phyloP scores from a whole-genome alignment of 2,888 invertebrate genomes.

The Gryllus longicercus region DNA sequence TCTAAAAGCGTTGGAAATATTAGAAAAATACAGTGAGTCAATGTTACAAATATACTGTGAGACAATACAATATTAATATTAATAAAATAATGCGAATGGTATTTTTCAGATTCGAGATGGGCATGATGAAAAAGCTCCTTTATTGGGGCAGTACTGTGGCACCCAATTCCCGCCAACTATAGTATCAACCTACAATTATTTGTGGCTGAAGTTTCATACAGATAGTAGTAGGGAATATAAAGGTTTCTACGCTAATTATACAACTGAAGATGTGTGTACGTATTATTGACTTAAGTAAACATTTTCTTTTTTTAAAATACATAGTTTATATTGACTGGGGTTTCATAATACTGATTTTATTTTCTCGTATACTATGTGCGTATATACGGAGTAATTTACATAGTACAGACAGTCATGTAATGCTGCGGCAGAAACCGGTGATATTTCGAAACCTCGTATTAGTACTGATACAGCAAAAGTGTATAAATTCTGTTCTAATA shows the following conservation, averaged over 20 bases:
- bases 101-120: slow-evolving; percentile 67
- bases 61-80: background rate
- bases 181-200: slow-evolving; percentile 67
- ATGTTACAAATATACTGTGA: background rate
- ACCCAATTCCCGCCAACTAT: slow-evolving; percentile 51
- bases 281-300: slow-evolving; percentile 21
- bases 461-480: too few relatives aligned
- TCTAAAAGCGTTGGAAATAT: background rate
- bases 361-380: too few relatives aligned
- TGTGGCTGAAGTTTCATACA: slow-evolving; percentile 65
- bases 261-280: slow-evolving; percentile 58
- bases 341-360: too few relatives aligned
- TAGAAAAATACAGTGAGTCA: background rate
- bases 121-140: slow-evolving; percentile 58
- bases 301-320: too few relatives aligned
- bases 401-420: too few relatives aligned
- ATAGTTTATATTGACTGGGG: too few relatives aligned
- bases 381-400: too few relatives aligned
- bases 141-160: slow-evolving; percentile 68
- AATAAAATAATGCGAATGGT: slow-evolving; percentile 20
- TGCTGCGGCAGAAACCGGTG: too few relatives aligned
- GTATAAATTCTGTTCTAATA: too few relatives aligned
- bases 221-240: slow-evolving; percentile 56
- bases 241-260: slow-evolving; percentile 75
- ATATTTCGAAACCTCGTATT: too few relatives aligned